phyloP scores from a whole-genome alignment of 2,113 vertebrate genomes.

The Marcusenius ussheri region DNA sequence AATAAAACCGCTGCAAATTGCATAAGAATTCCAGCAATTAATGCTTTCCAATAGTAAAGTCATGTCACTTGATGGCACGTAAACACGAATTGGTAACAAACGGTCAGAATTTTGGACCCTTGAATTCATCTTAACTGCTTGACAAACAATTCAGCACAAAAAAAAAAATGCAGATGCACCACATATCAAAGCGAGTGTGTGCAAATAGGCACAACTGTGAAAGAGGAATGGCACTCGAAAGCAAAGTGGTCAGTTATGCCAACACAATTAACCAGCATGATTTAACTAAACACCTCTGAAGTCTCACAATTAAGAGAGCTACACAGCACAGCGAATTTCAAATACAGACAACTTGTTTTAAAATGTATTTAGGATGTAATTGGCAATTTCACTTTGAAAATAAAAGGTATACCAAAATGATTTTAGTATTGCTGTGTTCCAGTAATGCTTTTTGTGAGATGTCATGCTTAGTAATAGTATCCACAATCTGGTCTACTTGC shows the following conservation, averaged over 20 bases:
- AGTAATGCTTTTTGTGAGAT: neutral
- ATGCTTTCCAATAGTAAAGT: constrained; percentile 10
- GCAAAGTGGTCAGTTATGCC: neutral
- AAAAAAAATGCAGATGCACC: neutral
- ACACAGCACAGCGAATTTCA: neutral
- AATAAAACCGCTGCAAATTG: constrained; percentile 18
- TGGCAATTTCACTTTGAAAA: neutral
- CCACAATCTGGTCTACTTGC: neutral
- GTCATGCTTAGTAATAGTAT: neutral
- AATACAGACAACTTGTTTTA: neutral
- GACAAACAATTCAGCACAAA: neutral
- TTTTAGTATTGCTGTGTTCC: neutral
- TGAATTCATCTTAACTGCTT: neutral
- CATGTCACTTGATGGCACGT: neutral
- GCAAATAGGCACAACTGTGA: neutral
- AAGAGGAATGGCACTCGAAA: neutral
- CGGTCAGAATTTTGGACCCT: neutral
- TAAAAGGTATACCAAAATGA: neutral
- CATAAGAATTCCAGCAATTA: constrained; percentile 18
- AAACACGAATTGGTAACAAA: constrained; percentile 12
- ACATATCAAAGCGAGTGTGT: neutral
- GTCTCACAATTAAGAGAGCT: neutral
- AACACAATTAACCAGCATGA: neutral
- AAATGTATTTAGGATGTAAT: neutral
- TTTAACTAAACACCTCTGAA: neutral